These are phyloP conservation scores for Chironomus striatipennis DNA, from an alignment of 1,140 invertebrate species.

Conservation along the genomic window DNA sequence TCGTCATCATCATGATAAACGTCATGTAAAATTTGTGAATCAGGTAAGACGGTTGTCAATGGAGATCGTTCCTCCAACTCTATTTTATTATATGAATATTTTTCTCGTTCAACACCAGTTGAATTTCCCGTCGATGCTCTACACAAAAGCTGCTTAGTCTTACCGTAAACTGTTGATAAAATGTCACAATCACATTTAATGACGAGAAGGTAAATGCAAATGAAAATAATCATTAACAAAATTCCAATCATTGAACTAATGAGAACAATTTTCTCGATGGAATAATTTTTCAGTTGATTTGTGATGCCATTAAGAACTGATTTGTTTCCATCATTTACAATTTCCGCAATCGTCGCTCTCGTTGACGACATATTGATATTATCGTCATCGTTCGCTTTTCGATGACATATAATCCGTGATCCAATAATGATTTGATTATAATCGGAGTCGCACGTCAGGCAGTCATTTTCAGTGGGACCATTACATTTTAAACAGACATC, in stretches of 20 bases:
- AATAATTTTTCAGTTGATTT: neutral
- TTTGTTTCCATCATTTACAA: neutral
- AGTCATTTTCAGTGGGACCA: conserved; percentile 32
- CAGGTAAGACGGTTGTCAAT: neutral
- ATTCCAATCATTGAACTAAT: neutral
- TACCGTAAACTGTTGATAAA: neutral
- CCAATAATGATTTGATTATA: neutral
- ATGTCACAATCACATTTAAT: neutral
- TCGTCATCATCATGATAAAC: neutral
- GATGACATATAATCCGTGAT: neutral
- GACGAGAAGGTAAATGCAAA: neutral
- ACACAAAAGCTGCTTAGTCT: neutral
- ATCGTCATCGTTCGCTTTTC: neutral
- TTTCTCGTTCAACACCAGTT: neutral
- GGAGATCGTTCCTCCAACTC: neutral
- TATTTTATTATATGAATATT: neutral
- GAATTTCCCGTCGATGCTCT: neutral
- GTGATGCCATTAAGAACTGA: neutral
- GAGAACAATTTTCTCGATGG: neutral
- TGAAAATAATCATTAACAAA: neutral
- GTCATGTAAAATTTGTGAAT: neutral
- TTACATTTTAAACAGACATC: conserved; percentile 32
- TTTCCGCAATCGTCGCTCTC: neutral
- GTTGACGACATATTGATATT: neutral
- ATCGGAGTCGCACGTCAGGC: conserved; percentile 32